These are phyloP conservation scores for Rosalia funebris DNA, from an alignment of 2,888 invertebrate species.

Conservation along the genomic window DNA sequence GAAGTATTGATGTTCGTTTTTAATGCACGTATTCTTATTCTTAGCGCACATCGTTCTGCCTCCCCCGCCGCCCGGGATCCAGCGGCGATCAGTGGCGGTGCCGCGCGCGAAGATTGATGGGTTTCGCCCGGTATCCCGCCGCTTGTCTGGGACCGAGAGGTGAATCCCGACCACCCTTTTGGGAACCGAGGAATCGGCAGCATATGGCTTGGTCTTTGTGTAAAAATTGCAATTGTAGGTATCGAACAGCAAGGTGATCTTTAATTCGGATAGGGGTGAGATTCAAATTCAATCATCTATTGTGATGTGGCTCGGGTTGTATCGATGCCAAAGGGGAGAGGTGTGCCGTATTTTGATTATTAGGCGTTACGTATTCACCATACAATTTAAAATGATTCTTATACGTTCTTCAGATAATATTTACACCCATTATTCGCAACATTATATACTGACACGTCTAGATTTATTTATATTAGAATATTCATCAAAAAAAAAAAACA, in stretches of 20 bases:
- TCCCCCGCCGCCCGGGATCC: slow-evolving; percentile 33
- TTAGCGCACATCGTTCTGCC: slow-evolving; percentile 58
- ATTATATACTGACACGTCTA: too few relatives aligned
- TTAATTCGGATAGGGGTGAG: background rate
- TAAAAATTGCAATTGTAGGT: background rate
- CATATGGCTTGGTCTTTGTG: background rate
- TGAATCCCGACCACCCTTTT: background rate
- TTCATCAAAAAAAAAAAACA: too few relatives aligned
- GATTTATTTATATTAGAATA: too few relatives aligned
- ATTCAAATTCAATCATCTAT: background rate
- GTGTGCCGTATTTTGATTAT: background rate
- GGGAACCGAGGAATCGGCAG: background rate
- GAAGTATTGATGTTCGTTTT: slow-evolving; percentile 65
- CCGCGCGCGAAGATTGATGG: slow-evolving; percentile 27
- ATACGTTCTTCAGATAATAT: too few relatives aligned
- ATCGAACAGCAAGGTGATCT: background rate
- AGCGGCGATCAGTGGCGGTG: slow-evolving; percentile 36
- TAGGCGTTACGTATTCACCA: background rate
- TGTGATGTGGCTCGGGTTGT: background rate
- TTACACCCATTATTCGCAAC: too few relatives aligned
- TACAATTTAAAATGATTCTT: too few relatives aligned
- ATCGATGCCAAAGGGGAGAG: background rate
- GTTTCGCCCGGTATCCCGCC: slow-evolving; percentile 31
- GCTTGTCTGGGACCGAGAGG: background rate
- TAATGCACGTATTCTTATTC: slow-evolving; percentile 64